Base-by-base conservation (phyloP, 2,797 vertebrate genomes). In the Orientallactaga sibirica region DNA sequence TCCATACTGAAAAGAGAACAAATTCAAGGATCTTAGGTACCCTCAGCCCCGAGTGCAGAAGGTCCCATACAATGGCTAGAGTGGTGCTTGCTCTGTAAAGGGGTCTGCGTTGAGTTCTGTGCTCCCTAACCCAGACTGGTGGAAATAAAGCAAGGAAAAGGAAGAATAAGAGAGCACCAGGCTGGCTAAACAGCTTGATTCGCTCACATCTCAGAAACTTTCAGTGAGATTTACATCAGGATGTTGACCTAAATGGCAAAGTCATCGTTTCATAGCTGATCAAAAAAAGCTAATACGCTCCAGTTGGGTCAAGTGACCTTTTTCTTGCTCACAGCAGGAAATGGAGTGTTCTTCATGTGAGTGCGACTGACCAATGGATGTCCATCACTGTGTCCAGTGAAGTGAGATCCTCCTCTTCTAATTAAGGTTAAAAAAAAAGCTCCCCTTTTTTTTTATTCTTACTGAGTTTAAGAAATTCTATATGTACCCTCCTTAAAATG, bases 171-270 rank as follows among this genome's bases (percentile, higher is more conserved):
- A 96, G 89, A 96, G 90, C 90, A 96, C 91, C 58, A 48, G 79
- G 52, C 64, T 94, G 78, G 93, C 78, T 90, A 95, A 97, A 94
- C 7, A 43, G 27, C 89, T 96, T 95, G 73, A 97, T 96, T 96
- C 96, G 29, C 90, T 88, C 91, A 93, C 86, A 94, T 94, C 88
- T 95, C 92, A 83, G 88, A 95, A 97, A 97, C 95, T 97, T 97
- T 97, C 96, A 97, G 95, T 97, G 97, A 97, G 90, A 97, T 97
- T 97, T 97, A 97, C 95, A 96, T 96, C 75, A 76, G 91, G 88
- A 97, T 94, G 92, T 90, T 97, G 97, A 97, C 94, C 93, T 95
- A 92, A 70, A 90, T 94, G 85, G 91, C 95, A 97, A 98, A 97
- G 94, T 92, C 96, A 96, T 96, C 96, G 97, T 97, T 97, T 96